Conservation (phyloP, 2,888 invertebrate genomes). For the Xestobium rufovillosum region DNA sequence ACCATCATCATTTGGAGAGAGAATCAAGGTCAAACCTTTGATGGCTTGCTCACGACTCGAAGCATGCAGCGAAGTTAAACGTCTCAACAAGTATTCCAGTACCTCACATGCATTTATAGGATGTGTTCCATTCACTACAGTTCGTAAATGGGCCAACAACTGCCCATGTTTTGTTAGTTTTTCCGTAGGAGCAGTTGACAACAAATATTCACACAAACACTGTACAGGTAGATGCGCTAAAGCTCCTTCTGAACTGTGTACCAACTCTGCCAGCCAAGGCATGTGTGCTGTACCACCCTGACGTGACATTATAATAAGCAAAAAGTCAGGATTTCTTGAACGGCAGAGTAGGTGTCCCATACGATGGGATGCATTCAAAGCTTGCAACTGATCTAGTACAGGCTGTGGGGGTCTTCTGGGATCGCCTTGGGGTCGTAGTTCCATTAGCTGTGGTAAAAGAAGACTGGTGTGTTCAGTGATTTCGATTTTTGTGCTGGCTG, state of each 20-base stretch:
- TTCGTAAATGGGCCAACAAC: constrained; percentile 51
- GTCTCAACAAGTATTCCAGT: constrained; percentile 79
- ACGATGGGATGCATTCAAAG: constrained; percentile 68
- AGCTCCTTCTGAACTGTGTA: constrained; percentile 84
- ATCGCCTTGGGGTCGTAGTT: constrained; percentile 77
- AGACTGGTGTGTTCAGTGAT: constrained; percentile 87
- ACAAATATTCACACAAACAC: constrained; percentile 91
- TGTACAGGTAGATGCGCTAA: constrained; percentile 88
- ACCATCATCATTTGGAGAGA: constrained; percentile 41
- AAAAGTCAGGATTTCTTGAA: constrained; percentile 83
- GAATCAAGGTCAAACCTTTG: constrained; percentile 41
- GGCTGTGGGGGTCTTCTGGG: constrained; percentile 71
- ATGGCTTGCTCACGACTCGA: constrained; percentile 71
- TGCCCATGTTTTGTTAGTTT: constrained; percentile 70
- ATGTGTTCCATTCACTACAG: constrained; percentile 47
- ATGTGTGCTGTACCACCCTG: constrained; percentile 81
- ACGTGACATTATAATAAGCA: constrained; percentile 85
- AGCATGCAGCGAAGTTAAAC: constrained; percentile 75
- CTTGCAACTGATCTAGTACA: constrained; percentile 72
- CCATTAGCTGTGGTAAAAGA: constrained; percentile 75
- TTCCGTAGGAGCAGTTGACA: constrained; percentile 59
- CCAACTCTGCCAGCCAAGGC: constrained; percentile 94
- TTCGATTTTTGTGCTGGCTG: constrained; percentile 79
- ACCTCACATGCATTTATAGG: constrained; percentile 65
- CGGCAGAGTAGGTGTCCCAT: constrained; percentile 85